Evolutionary conservation across 1,140 invertebrate species (phyloP).

Genomic region (Bombus difficillimus): DNA sequence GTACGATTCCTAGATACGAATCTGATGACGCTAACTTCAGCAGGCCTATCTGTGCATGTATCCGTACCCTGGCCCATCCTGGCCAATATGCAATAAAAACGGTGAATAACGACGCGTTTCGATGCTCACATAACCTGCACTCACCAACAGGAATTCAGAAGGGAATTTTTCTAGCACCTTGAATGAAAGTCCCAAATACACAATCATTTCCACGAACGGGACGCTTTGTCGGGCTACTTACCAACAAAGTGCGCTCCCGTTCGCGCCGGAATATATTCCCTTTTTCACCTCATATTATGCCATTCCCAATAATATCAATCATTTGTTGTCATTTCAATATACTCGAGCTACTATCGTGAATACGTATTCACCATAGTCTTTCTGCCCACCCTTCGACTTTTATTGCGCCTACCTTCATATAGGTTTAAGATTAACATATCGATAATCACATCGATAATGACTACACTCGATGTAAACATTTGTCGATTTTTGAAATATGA

Average conservation of each 20-base stretch:
- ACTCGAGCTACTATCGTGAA: conserved; percentile 11
- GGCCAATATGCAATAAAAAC: conserved; percentile 19
- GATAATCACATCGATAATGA: background rate
- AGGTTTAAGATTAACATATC: conserved; percentile 7
- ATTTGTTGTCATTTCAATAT: conserved; percentile 62
- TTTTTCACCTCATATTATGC: conserved; percentile 64
- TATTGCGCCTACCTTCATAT: background rate
- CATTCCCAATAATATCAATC: conserved; percentile 68
- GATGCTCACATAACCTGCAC: conserved; percentile 70
- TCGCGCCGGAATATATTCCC: conserved; percentile 36
- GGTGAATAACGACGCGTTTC: conserved; percentile 30
- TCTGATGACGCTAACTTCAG: conserved; percentile 81
- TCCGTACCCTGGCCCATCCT: conserved; percentile 81
- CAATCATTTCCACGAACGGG: background rate
- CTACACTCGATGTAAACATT: background rate
- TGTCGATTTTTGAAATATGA: background rate
- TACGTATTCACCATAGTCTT: background rate
- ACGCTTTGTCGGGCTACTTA: conserved; percentile 42
- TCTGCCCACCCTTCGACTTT: background rate
- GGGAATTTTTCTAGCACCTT: conserved; percentile 51
- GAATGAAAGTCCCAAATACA: conserved; percentile 43
- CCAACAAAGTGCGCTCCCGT: conserved; percentile 40
- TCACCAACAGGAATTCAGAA: conserved; percentile 38
- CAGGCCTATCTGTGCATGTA: conserved; percentile 77
- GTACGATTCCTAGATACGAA: conserved; percentile 81